Evolutionary conservation across 2,113 vertebrate species (phyloP).

Genomic region (Alethe castanea): DNA sequence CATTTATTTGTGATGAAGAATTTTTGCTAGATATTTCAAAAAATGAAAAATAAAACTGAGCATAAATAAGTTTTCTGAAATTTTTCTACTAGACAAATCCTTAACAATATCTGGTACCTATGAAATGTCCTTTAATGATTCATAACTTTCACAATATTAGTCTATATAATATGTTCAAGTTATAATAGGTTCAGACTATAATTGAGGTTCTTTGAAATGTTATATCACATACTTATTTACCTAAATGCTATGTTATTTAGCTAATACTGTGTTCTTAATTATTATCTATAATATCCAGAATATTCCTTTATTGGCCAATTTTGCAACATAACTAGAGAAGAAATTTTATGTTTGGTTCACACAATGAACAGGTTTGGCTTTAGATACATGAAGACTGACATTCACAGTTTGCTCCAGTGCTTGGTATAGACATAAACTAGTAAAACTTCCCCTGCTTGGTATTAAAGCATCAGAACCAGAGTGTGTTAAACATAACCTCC

Average conservation of each 20-base stretch:
- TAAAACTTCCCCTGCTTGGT: neutral
- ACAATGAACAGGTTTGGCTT: neutral
- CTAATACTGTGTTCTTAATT: neutral
- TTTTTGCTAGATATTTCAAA: neutral
- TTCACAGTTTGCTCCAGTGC: neutral
- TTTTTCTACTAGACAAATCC: neutral
- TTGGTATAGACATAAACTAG: neutral
- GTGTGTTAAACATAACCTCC: neutral
- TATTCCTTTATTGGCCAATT: neutral
- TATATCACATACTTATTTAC: neutral
- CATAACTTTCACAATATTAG: neutral
- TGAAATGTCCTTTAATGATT: neutral
- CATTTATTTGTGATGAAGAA: neutral
- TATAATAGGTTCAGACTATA: neutral
- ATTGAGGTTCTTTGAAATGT: neutral
- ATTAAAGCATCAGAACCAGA: neutral
- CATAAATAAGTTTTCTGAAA: neutral
- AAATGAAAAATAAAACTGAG: neutral
- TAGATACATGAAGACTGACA: neutral
- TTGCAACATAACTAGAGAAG: neutral
- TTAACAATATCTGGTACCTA: neutral
- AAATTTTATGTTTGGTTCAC: neutral
- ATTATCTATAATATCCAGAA: neutral
- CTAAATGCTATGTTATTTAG: neutral
- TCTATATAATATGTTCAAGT: neutral